Evolutionary conservation across 2,797 vertebrate genomes (phyloP).

Genomic region (Halcyon smyrnensis): DNA sequence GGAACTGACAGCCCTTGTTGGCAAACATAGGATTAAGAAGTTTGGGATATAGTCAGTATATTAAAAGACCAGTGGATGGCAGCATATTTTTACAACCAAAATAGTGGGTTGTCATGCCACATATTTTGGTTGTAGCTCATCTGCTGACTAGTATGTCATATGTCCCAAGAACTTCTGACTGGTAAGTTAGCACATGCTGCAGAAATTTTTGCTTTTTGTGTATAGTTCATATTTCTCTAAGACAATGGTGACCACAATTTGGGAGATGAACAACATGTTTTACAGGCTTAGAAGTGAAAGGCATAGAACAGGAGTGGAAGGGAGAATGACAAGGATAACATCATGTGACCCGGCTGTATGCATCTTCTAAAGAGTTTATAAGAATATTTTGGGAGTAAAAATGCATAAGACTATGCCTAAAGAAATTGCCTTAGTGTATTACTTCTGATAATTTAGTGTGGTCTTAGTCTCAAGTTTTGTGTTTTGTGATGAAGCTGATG

Average conservation of each 20-base stretch:
- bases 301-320: background rate
- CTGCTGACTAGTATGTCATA: background rate
- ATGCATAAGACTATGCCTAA: background rate
- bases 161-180: background rate
- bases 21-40: background rate
- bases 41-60: background rate
- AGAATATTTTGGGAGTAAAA: background rate
- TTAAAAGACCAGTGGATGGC: constrained; percentile 51
- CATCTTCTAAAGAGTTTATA: background rate
- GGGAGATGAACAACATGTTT: background rate
- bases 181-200: background rate
- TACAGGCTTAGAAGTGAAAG: background rate
- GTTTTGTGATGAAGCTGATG: background rate
- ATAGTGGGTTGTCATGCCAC: background rate
- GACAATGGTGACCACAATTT: background rate
- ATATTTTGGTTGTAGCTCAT: background rate
- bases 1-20: background rate
- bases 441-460: background rate
- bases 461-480: background rate
- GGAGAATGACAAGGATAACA: background rate
- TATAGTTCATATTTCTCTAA: background rate
- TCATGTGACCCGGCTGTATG: background rate
- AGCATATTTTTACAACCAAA: constrained; percentile 37
- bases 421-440: background rate
- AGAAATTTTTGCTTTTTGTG: background rate